Evolutionary conservation across 2,113 vertebrate genomes (phyloP).

Genomic region (Pseudonaja textilis): DNA sequence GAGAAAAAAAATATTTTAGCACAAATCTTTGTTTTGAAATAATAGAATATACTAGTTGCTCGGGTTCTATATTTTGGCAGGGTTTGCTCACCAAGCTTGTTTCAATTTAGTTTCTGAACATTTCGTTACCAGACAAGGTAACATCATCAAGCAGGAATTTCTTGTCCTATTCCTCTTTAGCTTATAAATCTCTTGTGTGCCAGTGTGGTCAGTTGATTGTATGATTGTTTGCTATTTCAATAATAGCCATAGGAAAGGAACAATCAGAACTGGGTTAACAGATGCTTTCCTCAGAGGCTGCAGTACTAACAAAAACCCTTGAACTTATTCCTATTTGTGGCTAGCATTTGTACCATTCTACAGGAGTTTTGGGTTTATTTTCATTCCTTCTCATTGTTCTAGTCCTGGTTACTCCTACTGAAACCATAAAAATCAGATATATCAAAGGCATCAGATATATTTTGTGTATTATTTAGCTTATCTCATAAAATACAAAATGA

Average conservation of each 20-base stretch:
- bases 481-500: neutral
- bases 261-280: neutral
- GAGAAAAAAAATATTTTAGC: neutral
- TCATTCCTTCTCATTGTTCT: neutral
- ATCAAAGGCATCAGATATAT: neutral
- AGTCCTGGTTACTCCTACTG: neutral
- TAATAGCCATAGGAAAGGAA: neutral
- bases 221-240: neutral
- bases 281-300: neutral
- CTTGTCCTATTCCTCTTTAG: too few species aligned
- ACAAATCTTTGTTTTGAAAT: neutral
- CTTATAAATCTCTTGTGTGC: too few species aligned
- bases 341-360: neutral
- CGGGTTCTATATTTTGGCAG: too few species aligned
- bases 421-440: neutral
- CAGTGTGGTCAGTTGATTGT: too few species aligned
- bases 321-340: neutral
- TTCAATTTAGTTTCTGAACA: too few species aligned
- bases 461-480: neutral
- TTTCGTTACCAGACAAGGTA: too few species aligned
- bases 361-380: neutral
- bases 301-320: neutral
- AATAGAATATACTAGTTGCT: too few species aligned
- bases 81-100: too few species aligned
- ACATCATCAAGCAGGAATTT: too few species aligned